phyloP scores from a whole-genome alignment of 2,888 invertebrate species.

The Spodoptera exigua region DNA sequence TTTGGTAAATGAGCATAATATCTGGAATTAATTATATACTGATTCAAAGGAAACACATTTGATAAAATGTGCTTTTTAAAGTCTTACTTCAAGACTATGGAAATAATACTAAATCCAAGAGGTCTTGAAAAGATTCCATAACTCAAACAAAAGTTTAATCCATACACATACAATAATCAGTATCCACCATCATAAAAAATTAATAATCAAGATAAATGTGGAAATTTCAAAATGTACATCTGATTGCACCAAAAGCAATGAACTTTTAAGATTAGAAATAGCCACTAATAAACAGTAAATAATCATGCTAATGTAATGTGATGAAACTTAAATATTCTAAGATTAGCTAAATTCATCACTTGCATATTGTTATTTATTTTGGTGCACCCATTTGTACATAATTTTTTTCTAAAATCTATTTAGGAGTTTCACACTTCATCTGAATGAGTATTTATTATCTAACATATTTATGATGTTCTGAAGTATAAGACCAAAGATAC shows the following conservation, averaged over 20 bases:
- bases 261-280: slow-evolving; percentile 13
- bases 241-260: slow-evolving; percentile 53
- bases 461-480: slow-evolving; percentile 62
- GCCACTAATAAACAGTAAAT: slow-evolving; percentile 7
- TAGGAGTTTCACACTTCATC: slow-evolving; percentile 59
- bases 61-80: slow-evolving; percentile 44
- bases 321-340: slow-evolving; percentile 17
- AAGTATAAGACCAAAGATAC: slow-evolving; percentile 58
- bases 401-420: slow-evolving; percentile 48
- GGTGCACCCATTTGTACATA: slow-evolving; percentile 42
- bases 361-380: slow-evolving; percentile 39
- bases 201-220: slow-evolving; percentile 17
- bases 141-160: slow-evolving; percentile 30
- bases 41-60: slow-evolving; percentile 59
- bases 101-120: slow-evolving; percentile 33
- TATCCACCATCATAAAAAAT: slow-evolving; percentile 21
- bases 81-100: slow-evolving; percentile 35
- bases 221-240: slow-evolving; percentile 27
- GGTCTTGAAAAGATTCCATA: slow-evolving; percentile 39
- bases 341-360: slow-evolving; percentile 32
- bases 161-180: slow-evolving; percentile 33
- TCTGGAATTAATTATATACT: slow-evolving; percentile 70
- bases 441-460: slow-evolving; percentile 74
- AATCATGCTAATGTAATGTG: not conserved
- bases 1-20: slow-evolving; percentile 77